A percentile compares a stretch with the other conserved stretches of the same genome.
These are phyloP conservation scores for Drosophila lacicola DNA, from an alignment of 2,888 invertebrate species.

Conservation along the genomic window DNA sequence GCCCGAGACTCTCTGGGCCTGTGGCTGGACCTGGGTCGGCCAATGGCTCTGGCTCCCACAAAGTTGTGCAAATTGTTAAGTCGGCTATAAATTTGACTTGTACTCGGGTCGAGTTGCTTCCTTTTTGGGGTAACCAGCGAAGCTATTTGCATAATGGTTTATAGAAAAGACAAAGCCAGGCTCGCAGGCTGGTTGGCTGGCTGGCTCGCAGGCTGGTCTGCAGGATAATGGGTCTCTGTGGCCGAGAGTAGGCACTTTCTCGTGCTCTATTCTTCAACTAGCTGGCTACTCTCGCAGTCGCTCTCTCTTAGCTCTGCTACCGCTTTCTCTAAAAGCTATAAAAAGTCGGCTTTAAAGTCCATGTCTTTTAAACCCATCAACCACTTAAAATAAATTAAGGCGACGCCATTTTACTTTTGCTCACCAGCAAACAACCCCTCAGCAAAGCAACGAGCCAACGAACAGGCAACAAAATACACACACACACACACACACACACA, in stretches of 20 bases:
- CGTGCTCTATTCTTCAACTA: neutral
- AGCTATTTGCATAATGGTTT: constrained; percentile 80
- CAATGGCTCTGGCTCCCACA: constrained; percentile 19
- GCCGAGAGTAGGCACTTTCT: constrained; percentile 6
- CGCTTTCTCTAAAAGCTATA: constrained; percentile 16
- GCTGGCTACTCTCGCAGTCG: constrained; percentile 5
- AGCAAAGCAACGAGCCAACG: constrained; percentile 58
- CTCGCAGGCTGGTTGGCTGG: neutral
- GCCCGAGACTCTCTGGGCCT: constrained; percentile 11
- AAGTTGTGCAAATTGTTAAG: constrained; percentile 80
- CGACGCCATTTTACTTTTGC: constrained; percentile 79
- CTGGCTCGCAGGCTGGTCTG: neutral
- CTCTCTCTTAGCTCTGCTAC: neutral
- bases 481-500: constrained; percentile 35
- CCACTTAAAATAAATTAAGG: constrained; percentile 81
- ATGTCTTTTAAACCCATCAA: constrained; percentile 73
- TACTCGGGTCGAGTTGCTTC: constrained; percentile 47
- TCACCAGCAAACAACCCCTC: constrained; percentile 71
- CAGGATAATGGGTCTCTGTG: constrained; percentile 39
- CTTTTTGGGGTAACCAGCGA: constrained; percentile 58
- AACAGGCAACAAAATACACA: constrained; percentile 50
- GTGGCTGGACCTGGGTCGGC: constrained; percentile 8
- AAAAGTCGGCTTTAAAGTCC: constrained; percentile 56
- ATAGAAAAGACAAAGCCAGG: constrained; percentile 72
- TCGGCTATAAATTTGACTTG: constrained; percentile 83